These are phyloP conservation scores for Axea sp. DNA, from an alignment of 2,888 invertebrate species.

Conservation along the genomic window DNA sequence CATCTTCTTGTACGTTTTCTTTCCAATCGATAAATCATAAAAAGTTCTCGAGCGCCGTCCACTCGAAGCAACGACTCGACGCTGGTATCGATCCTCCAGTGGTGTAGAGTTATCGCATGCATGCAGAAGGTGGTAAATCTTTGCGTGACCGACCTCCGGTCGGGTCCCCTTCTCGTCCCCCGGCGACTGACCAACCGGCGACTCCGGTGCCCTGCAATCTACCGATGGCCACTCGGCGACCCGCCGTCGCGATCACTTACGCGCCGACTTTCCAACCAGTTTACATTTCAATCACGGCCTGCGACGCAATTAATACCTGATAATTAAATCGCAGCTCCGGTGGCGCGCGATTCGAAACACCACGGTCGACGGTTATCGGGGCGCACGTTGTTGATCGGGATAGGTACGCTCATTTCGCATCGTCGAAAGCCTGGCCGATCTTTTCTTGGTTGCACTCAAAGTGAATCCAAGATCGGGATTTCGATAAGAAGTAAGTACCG, in stretches of 20 bases:
- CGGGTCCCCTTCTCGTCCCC: constrained; percentile 68
- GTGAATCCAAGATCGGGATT: constrained; percentile 24
- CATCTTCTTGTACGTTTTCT: too few species aligned
- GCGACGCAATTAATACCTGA: constrained; percentile 27
- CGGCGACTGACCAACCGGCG: constrained; percentile 73
- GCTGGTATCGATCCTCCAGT: constrained; percentile 69
- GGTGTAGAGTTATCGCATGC: constrained; percentile 63
- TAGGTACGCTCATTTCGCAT: too few species aligned
- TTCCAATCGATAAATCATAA: constrained; percentile 34
- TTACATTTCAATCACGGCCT: constrained; percentile 32
- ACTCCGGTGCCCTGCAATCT: constrained; percentile 75
- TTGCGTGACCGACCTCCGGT: constrained; percentile 73
- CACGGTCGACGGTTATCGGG: too few species aligned
- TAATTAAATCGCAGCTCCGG: constrained; percentile 23
- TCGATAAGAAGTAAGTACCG: constrained; percentile 36
- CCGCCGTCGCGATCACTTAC: constrained; percentile 53
- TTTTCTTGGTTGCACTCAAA: not conserved
- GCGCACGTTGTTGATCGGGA: too few species aligned
- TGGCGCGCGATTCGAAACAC: too few species aligned
- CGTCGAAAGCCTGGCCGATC: not conserved
- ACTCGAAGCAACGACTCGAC: constrained; percentile 66
- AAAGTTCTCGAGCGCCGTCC: constrained; percentile 42
- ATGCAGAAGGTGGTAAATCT: constrained; percentile 71
- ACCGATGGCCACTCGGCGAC: constrained; percentile 65
- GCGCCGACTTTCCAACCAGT: constrained; percentile 47